Conservation (phyloP, 2,888 invertebrate species). For the Monoplex corrugatus region DNA sequence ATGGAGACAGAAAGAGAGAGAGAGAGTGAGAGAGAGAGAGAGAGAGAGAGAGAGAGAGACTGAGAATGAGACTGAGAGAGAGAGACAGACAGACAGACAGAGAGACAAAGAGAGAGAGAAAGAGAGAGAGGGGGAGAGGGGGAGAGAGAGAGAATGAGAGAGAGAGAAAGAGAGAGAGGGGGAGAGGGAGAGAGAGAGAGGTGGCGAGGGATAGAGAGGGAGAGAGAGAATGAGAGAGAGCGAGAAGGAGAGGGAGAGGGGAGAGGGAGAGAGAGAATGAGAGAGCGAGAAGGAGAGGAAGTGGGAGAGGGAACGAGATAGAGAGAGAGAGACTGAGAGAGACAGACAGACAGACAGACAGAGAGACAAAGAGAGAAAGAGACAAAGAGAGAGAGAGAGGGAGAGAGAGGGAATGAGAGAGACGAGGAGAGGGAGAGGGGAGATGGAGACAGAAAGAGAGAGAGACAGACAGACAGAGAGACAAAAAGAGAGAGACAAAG, state of each 20-base stretch:
- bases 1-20: too few species aligned
- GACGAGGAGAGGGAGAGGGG: background rate
- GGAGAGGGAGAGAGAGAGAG: too few species aligned
- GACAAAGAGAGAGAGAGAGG: background rate
- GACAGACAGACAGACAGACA: background rate
- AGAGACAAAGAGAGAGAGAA: background rate
- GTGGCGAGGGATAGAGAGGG: too few species aligned
- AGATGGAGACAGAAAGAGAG: too few species aligned
- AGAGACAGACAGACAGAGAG: background rate
- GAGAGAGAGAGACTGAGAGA: background rate
- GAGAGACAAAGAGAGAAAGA: background rate
- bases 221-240: background rate
- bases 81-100: too few species aligned
- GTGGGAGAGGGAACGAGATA: background rate
- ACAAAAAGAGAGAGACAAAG: too few species aligned
- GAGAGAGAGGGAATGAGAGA: too few species aligned
- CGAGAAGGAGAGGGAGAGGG: background rate
- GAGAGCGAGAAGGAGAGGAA: background rate
- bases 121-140: too few species aligned
- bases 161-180: too few species aligned
- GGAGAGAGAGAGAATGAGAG: too few species aligned
- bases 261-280: background rate
- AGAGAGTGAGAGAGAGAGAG: background rate
- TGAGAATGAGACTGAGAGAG: too few species aligned
- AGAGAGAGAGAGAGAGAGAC: background rate